phyloP scores from a whole-genome alignment of 2,113 vertebrate genomes.

The Sander vitreus region DNA sequence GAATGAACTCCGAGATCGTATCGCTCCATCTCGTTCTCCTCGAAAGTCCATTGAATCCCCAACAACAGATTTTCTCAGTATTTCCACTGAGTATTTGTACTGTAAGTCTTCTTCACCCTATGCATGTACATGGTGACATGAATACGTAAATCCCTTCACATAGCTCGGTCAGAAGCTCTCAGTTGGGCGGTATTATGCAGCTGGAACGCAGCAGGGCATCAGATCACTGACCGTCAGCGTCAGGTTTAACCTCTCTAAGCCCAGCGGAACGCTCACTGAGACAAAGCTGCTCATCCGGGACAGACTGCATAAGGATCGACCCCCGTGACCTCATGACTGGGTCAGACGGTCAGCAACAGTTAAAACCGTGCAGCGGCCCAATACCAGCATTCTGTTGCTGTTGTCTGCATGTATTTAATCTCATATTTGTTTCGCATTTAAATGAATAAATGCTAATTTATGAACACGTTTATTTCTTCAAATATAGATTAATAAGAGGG shows the following conservation, averaged over 20 bases:
- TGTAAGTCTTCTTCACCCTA: too few species aligned
- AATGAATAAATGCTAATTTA: too few species aligned
- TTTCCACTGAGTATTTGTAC: too few species aligned
- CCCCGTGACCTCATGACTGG: not conserved
- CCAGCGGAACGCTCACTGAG: constrained; percentile 1
- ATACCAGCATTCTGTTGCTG: not conserved
- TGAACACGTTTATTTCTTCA: not conserved
- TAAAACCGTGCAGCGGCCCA: not conserved
- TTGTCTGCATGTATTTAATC: not conserved
- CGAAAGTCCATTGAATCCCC: too few species aligned
- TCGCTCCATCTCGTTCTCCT: too few species aligned
- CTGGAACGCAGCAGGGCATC: not conserved
- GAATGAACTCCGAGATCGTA: too few species aligned
- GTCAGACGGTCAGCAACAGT: constrained; percentile 22
- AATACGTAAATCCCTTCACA: constrained; percentile 7
- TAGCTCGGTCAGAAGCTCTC: not conserved
- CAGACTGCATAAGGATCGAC: not conserved
- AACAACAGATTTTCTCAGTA: too few species aligned
- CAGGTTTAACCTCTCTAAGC: constrained; percentile 21
- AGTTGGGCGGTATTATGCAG: not conserved
- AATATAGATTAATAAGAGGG: too few species aligned
- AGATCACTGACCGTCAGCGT: constrained; percentile 23
- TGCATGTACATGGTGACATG: not conserved
- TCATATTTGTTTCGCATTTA: not conserved
- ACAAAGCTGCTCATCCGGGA: constrained; percentile 31